Percentiles rank a stretch among this genome's conserved stretches.
These are phyloP conservation scores for Whitmania pigra DNA, from an alignment of 1,140 invertebrate species.

Conservation along the genomic window DNA sequence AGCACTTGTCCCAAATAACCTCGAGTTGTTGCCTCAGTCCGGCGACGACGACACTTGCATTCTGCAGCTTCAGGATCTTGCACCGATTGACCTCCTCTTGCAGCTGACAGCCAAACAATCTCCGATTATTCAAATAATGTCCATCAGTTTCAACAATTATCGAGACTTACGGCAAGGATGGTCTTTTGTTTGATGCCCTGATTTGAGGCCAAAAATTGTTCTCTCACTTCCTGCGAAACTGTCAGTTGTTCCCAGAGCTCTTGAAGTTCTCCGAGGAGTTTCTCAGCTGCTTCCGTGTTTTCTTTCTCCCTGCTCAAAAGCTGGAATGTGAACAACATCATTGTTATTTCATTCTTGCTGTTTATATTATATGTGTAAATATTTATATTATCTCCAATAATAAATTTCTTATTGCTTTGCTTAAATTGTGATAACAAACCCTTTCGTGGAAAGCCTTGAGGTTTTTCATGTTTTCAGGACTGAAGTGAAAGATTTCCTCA, in stretches of 20 bases:
- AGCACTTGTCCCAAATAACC: conserved; percentile 59
- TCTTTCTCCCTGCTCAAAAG: conserved; percentile 30
- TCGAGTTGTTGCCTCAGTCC: conserved; percentile 55
- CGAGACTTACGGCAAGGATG: conserved; percentile 42
- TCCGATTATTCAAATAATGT: neutral
- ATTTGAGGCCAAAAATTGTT: conserved; percentile 45
- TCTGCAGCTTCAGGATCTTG: conserved; percentile 51
- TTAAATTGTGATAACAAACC: conserved; percentile 23
- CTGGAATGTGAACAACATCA: conserved; percentile 21
- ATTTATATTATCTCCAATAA: neutral
- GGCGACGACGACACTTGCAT: conserved; percentile 56
- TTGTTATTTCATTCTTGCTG: neutral
- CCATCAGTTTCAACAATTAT: neutral
- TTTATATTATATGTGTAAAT: neutral
- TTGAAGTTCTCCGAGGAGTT: conserved; percentile 45
- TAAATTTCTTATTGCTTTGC: neutral
- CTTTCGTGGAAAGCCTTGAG: conserved; percentile 28
- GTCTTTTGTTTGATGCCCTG: conserved; percentile 43
- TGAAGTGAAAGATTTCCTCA: conserved; percentile 32
- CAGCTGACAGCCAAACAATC: conserved; percentile 33
- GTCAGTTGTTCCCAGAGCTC: conserved; percentile 53
- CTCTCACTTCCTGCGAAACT: conserved; percentile 45
- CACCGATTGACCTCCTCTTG: conserved; percentile 51
- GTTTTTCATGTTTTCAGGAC: conserved; percentile 34
- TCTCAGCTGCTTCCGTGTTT: conserved; percentile 26